phyloP scores from a whole-genome alignment of 2,113 vertebrate genomes.

The Poeciliopsis prolifica region DNA sequence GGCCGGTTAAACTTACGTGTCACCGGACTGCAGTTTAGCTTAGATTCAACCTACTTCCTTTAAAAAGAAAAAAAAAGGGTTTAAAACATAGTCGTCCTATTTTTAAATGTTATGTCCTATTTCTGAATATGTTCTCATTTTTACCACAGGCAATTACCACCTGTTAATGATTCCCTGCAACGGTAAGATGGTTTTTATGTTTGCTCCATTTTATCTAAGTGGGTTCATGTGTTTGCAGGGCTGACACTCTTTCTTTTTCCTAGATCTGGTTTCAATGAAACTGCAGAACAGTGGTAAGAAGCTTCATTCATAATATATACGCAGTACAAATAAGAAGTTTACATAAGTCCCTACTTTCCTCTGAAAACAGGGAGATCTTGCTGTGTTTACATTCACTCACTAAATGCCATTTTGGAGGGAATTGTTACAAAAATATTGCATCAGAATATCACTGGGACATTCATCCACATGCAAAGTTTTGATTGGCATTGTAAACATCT shows the following conservation, averaged over 20 bases:
- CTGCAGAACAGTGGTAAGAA: slow-evolving; percentile 86
- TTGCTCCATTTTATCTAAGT: slow-evolving; percentile 1
- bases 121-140: slow-evolving; percentile 34
- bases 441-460: neutral
- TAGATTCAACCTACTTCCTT: slow-evolving; percentile 32
- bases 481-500: neutral
- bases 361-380: too few species aligned
- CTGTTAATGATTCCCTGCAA: slow-evolving; percentile 60
- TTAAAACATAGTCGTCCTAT: slow-evolving; percentile 30
- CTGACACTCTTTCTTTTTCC: slow-evolving; percentile 25
- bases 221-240: neutral
- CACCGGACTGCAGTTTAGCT: slow-evolving; percentile 14
- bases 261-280: slow-evolving; percentile 81
- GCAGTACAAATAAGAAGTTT: neutral
- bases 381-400: too few species aligned
- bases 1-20: slow-evolving; percentile 8
- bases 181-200: slow-evolving; percentile 49
- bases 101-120: slow-evolving; percentile 13
- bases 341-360: neutral
- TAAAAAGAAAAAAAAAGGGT: neutral
- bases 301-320: neutral
- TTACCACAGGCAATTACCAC: slow-evolving; percentile 43
- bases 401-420: too few species aligned
- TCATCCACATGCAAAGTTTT: neutral
- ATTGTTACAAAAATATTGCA: too few species aligned